Evolutionary conservation across 1,140 invertebrate species (phyloP).

Genomic region (Lethrus apterus): DNA sequence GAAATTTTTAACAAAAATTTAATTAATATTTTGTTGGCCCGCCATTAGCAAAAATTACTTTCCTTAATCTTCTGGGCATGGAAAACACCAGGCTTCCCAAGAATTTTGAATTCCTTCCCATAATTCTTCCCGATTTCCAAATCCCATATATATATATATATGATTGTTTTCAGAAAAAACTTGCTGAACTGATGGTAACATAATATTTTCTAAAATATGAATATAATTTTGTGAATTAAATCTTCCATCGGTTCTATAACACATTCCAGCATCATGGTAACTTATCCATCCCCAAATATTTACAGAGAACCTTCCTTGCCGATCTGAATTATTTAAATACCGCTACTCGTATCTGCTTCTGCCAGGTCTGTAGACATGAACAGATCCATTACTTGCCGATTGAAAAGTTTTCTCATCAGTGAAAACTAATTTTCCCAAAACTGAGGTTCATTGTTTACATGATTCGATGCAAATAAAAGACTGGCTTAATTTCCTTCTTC

Average conservation of each 20-base stretch:
- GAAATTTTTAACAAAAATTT: too few relatives aligned
- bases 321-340: not conserved
- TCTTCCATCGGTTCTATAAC: not conserved
- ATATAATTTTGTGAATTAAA: not conserved
- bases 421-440: not conserved
- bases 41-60: too few relatives aligned
- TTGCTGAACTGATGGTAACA: slow-evolving; percentile 2
- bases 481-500: not conserved
- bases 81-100: too few relatives aligned
- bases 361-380: not conserved
- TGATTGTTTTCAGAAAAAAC: too few relatives aligned
- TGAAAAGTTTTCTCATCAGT: not conserved
- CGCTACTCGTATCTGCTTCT: not conserved
- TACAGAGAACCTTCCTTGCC: not conserved
- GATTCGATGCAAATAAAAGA: not conserved
- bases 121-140: too few relatives aligned
- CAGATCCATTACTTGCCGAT: not conserved
- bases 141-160: too few relatives aligned
- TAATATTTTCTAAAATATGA: not conserved
- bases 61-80: too few relatives aligned
- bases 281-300: not conserved
- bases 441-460: not conserved
- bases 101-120: too few relatives aligned
- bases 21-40: too few relatives aligned
- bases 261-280: not conserved